Percentiles rank a stretch among this genome's conserved stretches.
Evolutionary conservation across 2,888 invertebrate genomes (phyloP).

Genomic region (Drosophila meridiana): DNA sequence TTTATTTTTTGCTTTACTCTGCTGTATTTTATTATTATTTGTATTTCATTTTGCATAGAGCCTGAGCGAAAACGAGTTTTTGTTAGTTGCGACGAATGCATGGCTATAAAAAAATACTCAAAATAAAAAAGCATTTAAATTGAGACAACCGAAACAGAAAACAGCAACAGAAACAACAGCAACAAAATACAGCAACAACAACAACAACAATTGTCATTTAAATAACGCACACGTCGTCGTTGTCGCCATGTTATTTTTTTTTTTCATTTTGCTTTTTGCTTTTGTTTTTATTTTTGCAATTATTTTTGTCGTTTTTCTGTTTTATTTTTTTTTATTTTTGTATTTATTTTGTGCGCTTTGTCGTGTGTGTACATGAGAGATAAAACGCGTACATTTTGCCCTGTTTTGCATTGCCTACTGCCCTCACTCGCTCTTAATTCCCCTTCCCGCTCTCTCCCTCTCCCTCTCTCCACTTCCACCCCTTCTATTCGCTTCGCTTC

Average conservation of each 20-base stretch:
- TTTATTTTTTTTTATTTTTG: conserved; percentile 34
- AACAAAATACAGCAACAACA: conserved; percentile 10
- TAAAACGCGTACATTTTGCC: conserved; percentile 67
- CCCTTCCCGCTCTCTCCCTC: not conserved
- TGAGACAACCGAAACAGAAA: conserved; percentile 55
- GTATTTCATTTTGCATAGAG: conserved; percentile 39
- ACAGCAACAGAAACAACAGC: conserved; percentile 12
- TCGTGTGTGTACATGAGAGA: conserved; percentile 62
- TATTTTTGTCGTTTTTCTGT: conserved; percentile 59
- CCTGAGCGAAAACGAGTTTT: conserved; percentile 55
- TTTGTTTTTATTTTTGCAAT: conserved; percentile 61
- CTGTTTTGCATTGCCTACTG: conserved; percentile 42
- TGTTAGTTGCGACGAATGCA: conserved; percentile 58
- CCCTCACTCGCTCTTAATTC: conserved; percentile 12
- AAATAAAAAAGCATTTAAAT: conserved; percentile 62
- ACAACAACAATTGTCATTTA: conserved; percentile 71
- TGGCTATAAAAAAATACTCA: conserved; percentile 52
- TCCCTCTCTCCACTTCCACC: not conserved
- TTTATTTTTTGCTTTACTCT: not conserved
- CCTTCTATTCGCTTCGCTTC: conserved; percentile 19
- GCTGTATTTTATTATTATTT: conserved; percentile 6
- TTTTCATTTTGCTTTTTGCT: conserved; percentile 27
- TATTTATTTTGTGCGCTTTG: conserved; percentile 51
- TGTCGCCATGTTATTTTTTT: conserved; percentile 63
- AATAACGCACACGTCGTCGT: conserved; percentile 76